Base-by-base conservation (phyloP, 30 jellyfish, hydroid and myxozoan species). In the Hydra vulgaris region DNA sequence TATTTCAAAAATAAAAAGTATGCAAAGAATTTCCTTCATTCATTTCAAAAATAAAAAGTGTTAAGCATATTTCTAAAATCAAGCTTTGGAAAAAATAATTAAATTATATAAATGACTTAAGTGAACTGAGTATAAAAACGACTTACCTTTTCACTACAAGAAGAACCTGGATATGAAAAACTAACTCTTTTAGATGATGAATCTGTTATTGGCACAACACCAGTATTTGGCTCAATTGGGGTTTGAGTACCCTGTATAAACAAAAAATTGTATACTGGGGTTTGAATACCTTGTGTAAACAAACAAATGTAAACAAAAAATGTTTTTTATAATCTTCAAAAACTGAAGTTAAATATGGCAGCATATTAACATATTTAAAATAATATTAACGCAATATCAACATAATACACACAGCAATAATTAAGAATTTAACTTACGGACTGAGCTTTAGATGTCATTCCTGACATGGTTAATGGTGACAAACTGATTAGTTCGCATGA, bases 241-340 rank as follows among this genome's bases (percentile, higher is more conserved):
- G 96, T 89, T 23, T 89, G 96, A 85, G 87, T 84, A 18, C 96
- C 96, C 96, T 89, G 81, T n/a, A 18, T 22, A 26, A 53, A 85
- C 1, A 23, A 76, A 12, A 76, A 22, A n/a, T n/a, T n/a, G n/a
- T n/a, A n/a, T n/a, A 89, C 90, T 0, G 96, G 96, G 0, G 96
- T 89, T 23, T 89, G 96, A 85, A 90, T 84, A 18, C 96, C 96
- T 95, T 89, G n/a, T n/a, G n/a, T n/a, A n/a, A n/a, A 40, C 23
- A 74, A 0, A 24, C 20, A 74, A 20, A 53, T 71, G 20, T 23
- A 24, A 21, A 74, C 3, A n/a, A n/a, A n/a, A n/a, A n/a, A n/a
- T n/a, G n/a, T n/a, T n/a, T n/a, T n/a, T n/a, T n/a, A n/a, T n/a
- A n/a, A n/a, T n/a, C n/a, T n/a, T n/a, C n/a, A n/a, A n/a, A n/a